Base-by-base conservation (phyloP, 1,140 invertebrate species). In the Xylocopa sonorina region DNA sequence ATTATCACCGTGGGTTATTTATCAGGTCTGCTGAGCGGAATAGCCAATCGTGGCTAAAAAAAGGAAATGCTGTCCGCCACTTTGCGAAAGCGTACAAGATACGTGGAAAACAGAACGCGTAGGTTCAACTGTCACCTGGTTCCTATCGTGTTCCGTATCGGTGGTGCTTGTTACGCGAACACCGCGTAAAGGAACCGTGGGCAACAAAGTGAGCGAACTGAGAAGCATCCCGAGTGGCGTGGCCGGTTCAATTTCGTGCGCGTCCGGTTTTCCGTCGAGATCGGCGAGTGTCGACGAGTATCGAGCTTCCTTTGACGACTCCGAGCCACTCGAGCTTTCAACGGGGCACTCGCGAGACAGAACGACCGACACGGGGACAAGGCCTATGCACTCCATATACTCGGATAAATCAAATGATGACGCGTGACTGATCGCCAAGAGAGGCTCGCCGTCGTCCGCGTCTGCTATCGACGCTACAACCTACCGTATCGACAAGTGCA, bases 311-410 rank as follows among this genome's bases (percentile, higher is more conserved):
- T 83, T 84, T 77, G 78, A 84, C 71, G 60, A 80, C 55, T 73
- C 29, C 24, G 29, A 79, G 16, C 18, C 27, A 62, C 77, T 80
- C 48, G 78, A 80, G 43, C 72, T 72, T 68, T 79, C 83, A 67
- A 32, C 46, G 43, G 69, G 24, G 80, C 81, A 83, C 57, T 80
- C 67, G 64, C 62, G 78, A 67, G 83, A 66, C 78, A 84, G 78
- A 74, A 71, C 80, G 83, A 84, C 67, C 83, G 81, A 84, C 82
- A 80, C 16, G 71, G 51, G 43, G 29, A 41, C 64, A 67, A 76
- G 82, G 48, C 32, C 82, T 50, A 53, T 60, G 51, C 72, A 71
- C 78, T 84, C 82, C 53, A 84, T 80, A 75, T 84, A 84, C 83
- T 68, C 57, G 77, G 78, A 68, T 73, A 66, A 76, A 84, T 84